These are phyloP conservation scores for Dasysyrphus albostriatus DNA, from an alignment of 2,888 invertebrate species.

Conservation along the genomic window DNA sequence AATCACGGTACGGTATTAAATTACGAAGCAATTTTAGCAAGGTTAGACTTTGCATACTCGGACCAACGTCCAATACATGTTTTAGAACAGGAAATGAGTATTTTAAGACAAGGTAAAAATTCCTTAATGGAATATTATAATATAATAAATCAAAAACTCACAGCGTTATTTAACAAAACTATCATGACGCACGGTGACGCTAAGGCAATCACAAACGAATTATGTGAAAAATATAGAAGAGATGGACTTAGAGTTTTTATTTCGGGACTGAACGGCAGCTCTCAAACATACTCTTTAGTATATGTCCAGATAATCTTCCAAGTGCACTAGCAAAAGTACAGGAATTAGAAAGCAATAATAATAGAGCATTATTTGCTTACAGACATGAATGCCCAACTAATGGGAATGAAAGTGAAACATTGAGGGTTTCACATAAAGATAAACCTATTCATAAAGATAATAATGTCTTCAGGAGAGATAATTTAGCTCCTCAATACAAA, in stretches of 20 bases:
- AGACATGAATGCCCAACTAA: not conserved
- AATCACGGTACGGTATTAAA: slow-evolving; percentile 63
- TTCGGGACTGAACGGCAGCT: slow-evolving; percentile 24
- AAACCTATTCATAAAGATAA: slow-evolving; percentile 28
- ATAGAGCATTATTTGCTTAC: not conserved
- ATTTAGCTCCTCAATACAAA: slow-evolving; percentile 26
- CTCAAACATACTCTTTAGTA: slow-evolving; percentile 12
- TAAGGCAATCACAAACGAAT: slow-evolving; percentile 18
- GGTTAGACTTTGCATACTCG: slow-evolving; percentile 59
- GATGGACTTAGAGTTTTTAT: slow-evolving; percentile 25
- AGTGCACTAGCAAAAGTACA: slow-evolving; percentile 3
- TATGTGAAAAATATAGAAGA: slow-evolving; percentile 29
- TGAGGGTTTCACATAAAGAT: slow-evolving; percentile 18
- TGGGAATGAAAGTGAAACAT: not conserved
- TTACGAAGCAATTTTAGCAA: slow-evolving; percentile 53
- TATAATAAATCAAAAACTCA: slow-evolving; percentile 13
- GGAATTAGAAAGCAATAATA: slow-evolving; percentile 1
- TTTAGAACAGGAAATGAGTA: slow-evolving; percentile 55
- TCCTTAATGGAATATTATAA: slow-evolving; percentile 9
- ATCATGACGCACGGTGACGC: slow-evolving; percentile 23
- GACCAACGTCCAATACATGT: slow-evolving; percentile 59
- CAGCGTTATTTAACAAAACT: slow-evolving; percentile 29
- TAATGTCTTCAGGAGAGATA: slow-evolving; percentile 25
- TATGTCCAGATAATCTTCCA: slow-evolving; percentile 3
- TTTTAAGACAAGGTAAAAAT: slow-evolving; percentile 46